These are phyloP conservation scores for Pantherophis guttatus DNA, from an alignment of 2,113 vertebrate species.

Conservation along the genomic window DNA sequence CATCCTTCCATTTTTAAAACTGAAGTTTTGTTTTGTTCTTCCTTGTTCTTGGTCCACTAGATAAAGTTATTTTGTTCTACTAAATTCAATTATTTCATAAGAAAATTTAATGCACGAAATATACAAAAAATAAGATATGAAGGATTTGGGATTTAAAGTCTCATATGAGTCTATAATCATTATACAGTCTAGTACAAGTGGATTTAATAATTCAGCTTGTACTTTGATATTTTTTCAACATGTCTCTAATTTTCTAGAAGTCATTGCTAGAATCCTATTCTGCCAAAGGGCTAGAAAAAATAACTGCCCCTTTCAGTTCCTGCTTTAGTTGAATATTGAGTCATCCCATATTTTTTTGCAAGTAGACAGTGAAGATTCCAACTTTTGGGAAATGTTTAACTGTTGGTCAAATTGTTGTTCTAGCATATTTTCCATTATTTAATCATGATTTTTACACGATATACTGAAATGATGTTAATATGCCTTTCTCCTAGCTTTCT, in stretches of 20 bases:
- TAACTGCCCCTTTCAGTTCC: conserved; percentile 25
- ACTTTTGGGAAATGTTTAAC: conserved; percentile 15
- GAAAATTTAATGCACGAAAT: not conserved
- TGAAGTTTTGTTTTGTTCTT: not conserved
- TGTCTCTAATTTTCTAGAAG: not conserved
- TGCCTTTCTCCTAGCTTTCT: conserved; percentile 1
- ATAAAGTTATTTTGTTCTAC: not conserved
- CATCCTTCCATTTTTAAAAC: not conserved
- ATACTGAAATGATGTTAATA: conserved; percentile 15
- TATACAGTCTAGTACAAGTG: not conserved
- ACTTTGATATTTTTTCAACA: not conserved
- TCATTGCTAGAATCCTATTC: not conserved
- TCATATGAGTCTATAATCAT: not conserved
- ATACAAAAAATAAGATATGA: not conserved
- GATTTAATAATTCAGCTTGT: not conserved
- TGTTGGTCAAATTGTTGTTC: conserved; percentile 23
- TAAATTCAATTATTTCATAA: not conserved
- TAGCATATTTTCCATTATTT: conserved; percentile 33
- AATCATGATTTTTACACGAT: conserved; percentile 6
- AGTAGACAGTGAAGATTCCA: conserved; percentile 21
- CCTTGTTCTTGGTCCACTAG: not conserved
- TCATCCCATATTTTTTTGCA: not conserved
- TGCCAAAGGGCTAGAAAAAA: conserved; percentile 40
- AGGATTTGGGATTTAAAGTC: not conserved
- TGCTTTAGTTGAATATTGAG: not conserved